Conservation (phyloP, 35 echinoderm and acorn worm genomes). For the Eucidaris tribuloides region DNA sequence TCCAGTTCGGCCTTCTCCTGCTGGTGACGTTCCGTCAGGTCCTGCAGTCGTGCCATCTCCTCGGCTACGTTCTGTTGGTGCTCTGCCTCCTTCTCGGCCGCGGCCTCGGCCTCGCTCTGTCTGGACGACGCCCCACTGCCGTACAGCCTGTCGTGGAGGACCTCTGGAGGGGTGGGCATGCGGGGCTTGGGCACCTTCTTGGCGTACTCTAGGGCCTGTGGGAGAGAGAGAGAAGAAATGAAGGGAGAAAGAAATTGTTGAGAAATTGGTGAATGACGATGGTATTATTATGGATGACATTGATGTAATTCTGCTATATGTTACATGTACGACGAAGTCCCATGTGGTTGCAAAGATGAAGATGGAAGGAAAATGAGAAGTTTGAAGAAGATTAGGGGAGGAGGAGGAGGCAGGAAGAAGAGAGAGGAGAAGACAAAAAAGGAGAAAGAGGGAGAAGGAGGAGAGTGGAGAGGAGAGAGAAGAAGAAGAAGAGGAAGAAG, state of each 20-base stretch:
- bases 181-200: constrained; percentile 71
- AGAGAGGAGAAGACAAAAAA: no score
- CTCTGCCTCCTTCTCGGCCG: constrained; percentile 2
- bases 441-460: no score
- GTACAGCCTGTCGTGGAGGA: constrained; percentile 59
- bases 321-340: no score
- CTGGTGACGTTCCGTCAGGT: constrained; percentile 61
- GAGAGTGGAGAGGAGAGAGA: no score
- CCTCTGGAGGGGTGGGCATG: constrained; percentile 61
- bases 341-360: no score
- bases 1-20: constrained; percentile 76
- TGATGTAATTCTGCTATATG: no score
- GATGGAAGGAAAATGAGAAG: no score
- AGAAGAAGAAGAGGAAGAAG: no score
- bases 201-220: constrained; percentile 79
- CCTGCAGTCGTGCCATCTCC: constrained; percentile 69
- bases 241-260: neutral
- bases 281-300: no score
- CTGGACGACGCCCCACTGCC: constrained; percentile 25
- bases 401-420: no score
- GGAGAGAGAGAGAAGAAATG: neutral
- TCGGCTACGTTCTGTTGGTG: constrained; percentile 16
- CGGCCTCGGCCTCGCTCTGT: neutral
- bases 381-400: no score
- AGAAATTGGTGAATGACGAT: no score